These are phyloP conservation scores for Acanthurus leucopareius DNA, from an alignment of 2,797 vertebrate species.

Conservation along the genomic window DNA sequence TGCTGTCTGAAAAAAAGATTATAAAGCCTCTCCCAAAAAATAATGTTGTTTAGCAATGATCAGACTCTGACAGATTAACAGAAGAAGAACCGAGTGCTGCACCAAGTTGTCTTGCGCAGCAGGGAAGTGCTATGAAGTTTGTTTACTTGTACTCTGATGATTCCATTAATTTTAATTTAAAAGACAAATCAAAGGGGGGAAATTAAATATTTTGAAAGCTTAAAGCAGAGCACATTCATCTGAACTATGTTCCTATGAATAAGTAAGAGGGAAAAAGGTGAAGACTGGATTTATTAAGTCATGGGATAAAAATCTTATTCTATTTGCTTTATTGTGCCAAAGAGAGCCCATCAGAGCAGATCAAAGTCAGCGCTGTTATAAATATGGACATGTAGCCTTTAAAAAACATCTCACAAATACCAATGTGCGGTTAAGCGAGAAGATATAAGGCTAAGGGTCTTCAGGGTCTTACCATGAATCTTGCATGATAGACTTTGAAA, in stretches of 20 bases:
- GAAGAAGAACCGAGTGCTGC: conserved; percentile 1
- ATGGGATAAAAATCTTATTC: conserved; percentile 6
- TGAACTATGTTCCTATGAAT: conserved; percentile 61
- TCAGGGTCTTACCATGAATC: neutral
- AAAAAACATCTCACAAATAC: neutral
- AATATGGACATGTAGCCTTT: neutral
- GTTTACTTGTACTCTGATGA: conserved; percentile 68
- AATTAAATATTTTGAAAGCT: conserved; percentile 59
- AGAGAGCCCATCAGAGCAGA: neutral
- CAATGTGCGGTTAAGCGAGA: neutral
- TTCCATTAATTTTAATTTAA: conserved; percentile 66
- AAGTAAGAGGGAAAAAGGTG: conserved; percentile 51
- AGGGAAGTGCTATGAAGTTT: conserved; percentile 61
- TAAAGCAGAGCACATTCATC: conserved; percentile 51
- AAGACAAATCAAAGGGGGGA: conserved; percentile 50
- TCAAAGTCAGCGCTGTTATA: neutral
- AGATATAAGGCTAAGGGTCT: neutral
- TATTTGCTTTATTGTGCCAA: conserved; percentile 11
- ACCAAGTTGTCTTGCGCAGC: conserved; percentile 35
- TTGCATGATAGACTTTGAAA: neutral
- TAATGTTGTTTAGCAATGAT: conserved; percentile 22
- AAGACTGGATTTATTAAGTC: conserved; percentile 32
- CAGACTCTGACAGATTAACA: conserved; percentile 24
- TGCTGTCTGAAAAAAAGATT: neutral
- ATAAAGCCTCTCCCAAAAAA: conserved; percentile 3